Conservation (phyloP, 2,113 vertebrate genomes). For the Canis aureus region DNA sequence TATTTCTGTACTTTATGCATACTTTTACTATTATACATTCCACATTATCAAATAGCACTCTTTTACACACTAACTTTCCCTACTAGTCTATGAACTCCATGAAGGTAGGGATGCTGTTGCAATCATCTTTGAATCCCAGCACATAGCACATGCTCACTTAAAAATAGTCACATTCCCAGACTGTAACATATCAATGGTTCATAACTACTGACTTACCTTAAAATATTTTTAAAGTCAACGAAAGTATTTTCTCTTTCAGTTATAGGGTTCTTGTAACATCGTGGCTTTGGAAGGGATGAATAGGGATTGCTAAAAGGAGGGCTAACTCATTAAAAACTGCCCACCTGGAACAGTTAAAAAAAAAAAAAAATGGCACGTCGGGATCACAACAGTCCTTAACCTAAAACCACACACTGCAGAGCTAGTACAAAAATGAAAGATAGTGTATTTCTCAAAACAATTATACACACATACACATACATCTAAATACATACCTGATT, state of each 20-base stretch:
- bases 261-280: constrained; percentile 8
- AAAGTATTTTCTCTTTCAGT: constrained; percentile 59
- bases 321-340: constrained; percentile 23
- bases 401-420: neutral
- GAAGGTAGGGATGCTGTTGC: neutral
- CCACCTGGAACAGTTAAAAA: constrained; percentile 27
- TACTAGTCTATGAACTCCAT: neutral
- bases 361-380: neutral
- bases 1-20: neutral
- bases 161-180: neutral
- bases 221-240: constrained; percentile 29
- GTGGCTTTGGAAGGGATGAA: neutral
- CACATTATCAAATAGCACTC: neutral
- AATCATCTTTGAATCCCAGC: constrained; percentile 15
- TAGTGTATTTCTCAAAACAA: constrained; percentile 22
- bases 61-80: neutral
- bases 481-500: constrained; percentile 88
- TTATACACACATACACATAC: neutral
- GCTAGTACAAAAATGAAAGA: constrained; percentile 19
- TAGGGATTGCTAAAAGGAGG: neutral
- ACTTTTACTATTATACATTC: neutral
- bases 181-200: neutral
- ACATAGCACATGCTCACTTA: neutral
- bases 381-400: neutral
- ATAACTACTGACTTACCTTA: neutral